A percentile compares a stretch with the other conserved stretches of the same genome.
Conservation (phyloP, 2,113 vertebrate genomes). For the Anser cygnoides region DNA sequence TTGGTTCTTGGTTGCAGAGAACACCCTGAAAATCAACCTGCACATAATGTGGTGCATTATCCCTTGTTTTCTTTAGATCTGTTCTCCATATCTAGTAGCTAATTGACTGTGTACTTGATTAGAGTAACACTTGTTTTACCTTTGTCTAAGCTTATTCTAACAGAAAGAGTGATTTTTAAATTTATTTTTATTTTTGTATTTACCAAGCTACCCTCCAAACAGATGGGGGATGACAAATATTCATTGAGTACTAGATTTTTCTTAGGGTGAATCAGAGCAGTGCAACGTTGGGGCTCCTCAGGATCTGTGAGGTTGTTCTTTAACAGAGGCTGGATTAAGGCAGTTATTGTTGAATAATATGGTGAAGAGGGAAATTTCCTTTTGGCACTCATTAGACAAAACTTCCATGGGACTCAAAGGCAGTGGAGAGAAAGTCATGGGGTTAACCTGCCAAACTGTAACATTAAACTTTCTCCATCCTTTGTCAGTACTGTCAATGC, state of each 20-base stretch:
- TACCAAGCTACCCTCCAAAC: neutral
- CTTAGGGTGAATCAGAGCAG: neutral
- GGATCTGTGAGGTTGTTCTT: neutral
- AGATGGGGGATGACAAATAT: neutral
- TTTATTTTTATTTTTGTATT: too few relatives aligned
- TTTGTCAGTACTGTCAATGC: neutral
- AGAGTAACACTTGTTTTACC: neutral
- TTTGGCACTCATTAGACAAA: neutral
- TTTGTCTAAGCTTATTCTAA: neutral
- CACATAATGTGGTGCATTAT: fast-evolving
- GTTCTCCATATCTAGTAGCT: neutral
- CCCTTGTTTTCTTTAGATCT: neutral
- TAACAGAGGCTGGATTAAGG: neutral
- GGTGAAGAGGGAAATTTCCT: neutral
- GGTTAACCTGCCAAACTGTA: neutral
- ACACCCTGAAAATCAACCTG: neutral
- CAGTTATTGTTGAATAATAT: neutral
- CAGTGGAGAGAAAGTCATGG: neutral
- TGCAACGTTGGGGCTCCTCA: neutral
- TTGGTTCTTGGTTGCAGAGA: neutral
- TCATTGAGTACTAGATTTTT: neutral
- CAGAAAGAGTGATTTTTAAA: neutral
- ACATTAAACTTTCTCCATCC: neutral
- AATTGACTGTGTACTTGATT: neutral
- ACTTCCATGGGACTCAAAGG: neutral